These are phyloP conservation scores for Lophius piscatorius DNA, from an alignment of 2,113 vertebrate species.

Conservation along the genomic window DNA sequence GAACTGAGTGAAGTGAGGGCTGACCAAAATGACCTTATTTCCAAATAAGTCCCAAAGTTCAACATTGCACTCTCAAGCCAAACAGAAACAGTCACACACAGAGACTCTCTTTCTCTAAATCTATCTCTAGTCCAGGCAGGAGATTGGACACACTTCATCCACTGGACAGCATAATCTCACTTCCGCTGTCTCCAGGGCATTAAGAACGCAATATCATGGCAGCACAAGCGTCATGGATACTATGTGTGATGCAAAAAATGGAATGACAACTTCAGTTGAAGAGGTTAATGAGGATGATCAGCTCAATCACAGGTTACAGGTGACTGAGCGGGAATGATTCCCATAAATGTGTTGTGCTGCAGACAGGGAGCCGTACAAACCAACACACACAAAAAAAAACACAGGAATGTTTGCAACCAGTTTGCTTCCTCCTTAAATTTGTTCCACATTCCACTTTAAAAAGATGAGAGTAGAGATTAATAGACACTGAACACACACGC, in stretches of 20 bases:
- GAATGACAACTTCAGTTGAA: neutral
- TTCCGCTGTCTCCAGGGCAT: slow-evolving; percentile 10
- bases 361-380: no score
- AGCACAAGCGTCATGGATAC: slow-evolving; percentile 6
- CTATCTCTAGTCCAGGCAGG: slow-evolving; percentile 43
- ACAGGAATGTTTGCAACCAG: slow-evolving; percentile 16
- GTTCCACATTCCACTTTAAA: no score
- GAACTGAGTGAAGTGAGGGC: slow-evolving; percentile 25
- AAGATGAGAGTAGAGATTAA: no score
- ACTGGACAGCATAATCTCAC: slow-evolving; percentile 57
- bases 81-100: slow-evolving; percentile 19
- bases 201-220: slow-evolving; percentile 22
- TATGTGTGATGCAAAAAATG: slow-evolving; percentile 12
- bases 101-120: neutral
- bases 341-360: slow-evolving; percentile 37
- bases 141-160: slow-evolving; percentile 63
- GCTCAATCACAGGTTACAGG: slow-evolving; percentile 32
- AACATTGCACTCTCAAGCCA: slow-evolving; percentile 37
- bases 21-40: slow-evolving; percentile 32
- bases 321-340: slow-evolving; percentile 41
- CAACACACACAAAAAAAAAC: slow-evolving; percentile 25
- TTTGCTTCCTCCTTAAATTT: slow-evolving; percentile 18
- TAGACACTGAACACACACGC: no score
- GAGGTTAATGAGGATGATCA: slow-evolving; percentile 56
- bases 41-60: slow-evolving; percentile 22